Conservation (phyloP, 2,888 invertebrate species). For the Hydrotaea cyrtoneurina region DNA sequence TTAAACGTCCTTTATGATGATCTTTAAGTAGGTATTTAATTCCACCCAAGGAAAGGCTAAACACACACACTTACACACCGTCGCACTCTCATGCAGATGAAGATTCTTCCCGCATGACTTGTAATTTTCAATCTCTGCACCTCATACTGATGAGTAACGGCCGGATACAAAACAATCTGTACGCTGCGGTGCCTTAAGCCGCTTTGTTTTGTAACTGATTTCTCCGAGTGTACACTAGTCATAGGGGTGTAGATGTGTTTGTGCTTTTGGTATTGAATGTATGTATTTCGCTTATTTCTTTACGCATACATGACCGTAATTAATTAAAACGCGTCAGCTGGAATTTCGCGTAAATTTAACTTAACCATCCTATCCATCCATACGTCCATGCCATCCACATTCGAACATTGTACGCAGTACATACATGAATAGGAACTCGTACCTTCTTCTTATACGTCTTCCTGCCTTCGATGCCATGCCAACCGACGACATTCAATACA, state of each 20-base stretch:
- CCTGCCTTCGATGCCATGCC: background rate
- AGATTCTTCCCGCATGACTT: conserved; percentile 53
- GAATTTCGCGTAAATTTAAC: conserved; percentile 70
- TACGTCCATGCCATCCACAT: conserved; percentile 1
- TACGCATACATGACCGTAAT: conserved; percentile 72
- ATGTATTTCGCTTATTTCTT: conserved; percentile 51
- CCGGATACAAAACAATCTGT: background rate
- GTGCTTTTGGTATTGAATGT: background rate
- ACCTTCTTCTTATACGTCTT: background rate
- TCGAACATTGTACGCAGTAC: background rate
- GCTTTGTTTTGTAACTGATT: background rate
- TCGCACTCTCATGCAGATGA: background rate
- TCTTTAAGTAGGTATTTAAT: conserved; percentile 78
- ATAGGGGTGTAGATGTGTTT: too few species aligned
- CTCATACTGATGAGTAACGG: background rate
- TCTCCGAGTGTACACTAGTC: conserved; percentile 17
- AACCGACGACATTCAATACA: conserved; percentile 13
- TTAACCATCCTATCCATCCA: conserved; percentile 46
- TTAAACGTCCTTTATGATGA: conserved; percentile 44
- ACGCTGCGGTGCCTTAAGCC: background rate
- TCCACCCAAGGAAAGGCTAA: conserved; percentile 72
- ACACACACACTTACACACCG: conserved; percentile 19
- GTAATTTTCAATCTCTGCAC: conserved; percentile 11
- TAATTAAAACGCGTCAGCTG: conserved; percentile 78
- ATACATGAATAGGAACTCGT: background rate